Conservation (phyloP, 2,797 vertebrate species). For the Bovichtus variegatus region DNA sequence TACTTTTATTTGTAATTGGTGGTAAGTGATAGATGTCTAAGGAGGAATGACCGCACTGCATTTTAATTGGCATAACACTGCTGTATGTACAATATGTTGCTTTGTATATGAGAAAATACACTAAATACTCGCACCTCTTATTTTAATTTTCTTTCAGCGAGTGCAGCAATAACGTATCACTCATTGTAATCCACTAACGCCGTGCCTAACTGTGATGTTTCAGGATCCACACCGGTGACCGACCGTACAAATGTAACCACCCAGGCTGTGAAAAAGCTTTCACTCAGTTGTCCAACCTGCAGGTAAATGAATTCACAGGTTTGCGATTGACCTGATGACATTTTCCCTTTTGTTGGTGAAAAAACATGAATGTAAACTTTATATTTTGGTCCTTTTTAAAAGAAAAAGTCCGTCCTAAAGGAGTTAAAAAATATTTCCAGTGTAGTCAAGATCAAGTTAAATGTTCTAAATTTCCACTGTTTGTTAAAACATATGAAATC, state of each 20-base stretch:
- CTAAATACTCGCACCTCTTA: not conserved
- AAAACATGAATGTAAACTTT: not conserved
- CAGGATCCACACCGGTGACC: conserved; percentile 97
- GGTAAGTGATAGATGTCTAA: not conserved
- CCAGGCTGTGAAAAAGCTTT: conserved; percentile 98
- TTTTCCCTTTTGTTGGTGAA: not conserved
- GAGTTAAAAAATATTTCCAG: not conserved
- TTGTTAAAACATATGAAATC: not conserved
- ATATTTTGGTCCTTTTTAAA: not conserved
- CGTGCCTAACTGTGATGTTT: conserved; percentile 1
- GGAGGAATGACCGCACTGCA: not conserved
- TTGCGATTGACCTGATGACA: not conserved
- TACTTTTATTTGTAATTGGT: not conserved
- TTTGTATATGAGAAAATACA: not conserved
- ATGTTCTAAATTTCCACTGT: not conserved
- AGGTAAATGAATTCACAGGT: conserved; percentile 81
- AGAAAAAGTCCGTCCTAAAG: not conserved
- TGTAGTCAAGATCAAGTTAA: not conserved
- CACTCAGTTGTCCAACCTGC: conserved; percentile 97
- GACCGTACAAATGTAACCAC: conserved; percentile 97
- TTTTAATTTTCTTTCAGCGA: not conserved
- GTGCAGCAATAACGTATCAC: not conserved
- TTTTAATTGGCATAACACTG: not conserved
- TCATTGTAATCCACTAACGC: not conserved
- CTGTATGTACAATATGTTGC: not conserved